These are phyloP conservation scores for Euzophera pinguis DNA, from an alignment of 2,888 invertebrate genomes.

Conservation along the genomic window DNA sequence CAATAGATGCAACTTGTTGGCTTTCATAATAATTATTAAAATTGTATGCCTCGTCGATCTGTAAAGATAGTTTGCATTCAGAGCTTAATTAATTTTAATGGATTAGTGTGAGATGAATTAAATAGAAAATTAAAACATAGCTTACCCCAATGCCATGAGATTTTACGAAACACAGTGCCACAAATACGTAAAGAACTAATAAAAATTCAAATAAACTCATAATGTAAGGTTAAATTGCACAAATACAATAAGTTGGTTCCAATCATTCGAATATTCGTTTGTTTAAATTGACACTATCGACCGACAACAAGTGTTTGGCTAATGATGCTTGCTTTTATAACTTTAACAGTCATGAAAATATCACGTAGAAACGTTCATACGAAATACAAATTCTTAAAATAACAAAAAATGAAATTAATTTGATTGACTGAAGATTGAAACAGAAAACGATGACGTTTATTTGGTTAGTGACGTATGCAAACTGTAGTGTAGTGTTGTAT, in stretches of 20 bases:
- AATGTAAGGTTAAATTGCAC: background rate
- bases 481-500: no score
- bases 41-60: constrained; percentile 53
- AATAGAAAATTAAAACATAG: constrained; percentile 17
- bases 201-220: constrained; percentile 9
- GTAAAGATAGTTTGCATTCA: constrained; percentile 15
- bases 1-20: constrained; percentile 15
- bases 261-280: constrained; percentile 2
- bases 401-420: no score
- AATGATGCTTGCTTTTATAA: background rate
- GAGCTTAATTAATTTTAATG: no score
- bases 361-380: background rate
- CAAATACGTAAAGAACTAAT: constrained; percentile 17
- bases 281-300: background rate
- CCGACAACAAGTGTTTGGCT: constrained; percentile 1
- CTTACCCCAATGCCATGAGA: constrained; percentile 40
- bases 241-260: background rate
- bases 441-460: no score
- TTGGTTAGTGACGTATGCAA: no score
- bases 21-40: constrained; percentile 40
- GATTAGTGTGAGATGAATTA: constrained; percentile 17
- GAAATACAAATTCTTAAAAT: no score
- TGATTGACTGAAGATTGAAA: no score
- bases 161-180: constrained; percentile 26
- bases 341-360: no score